Conservation (phyloP, 2,113 vertebrate species). For the Oreochromis aureus region DNA sequence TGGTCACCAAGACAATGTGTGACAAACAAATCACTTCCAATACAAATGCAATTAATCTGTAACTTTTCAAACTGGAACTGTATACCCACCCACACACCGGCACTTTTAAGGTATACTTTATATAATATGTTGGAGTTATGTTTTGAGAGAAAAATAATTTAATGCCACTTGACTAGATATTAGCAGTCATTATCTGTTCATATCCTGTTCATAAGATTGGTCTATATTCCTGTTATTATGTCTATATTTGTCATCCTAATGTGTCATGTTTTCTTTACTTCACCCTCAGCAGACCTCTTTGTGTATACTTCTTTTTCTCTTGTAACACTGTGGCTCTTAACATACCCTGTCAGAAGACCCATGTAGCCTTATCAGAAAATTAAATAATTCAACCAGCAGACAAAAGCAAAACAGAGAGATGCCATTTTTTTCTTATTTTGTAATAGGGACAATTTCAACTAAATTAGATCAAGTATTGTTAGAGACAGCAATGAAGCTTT, state of each 20-base stretch:
- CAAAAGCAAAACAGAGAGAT: not conserved
- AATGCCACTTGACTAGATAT: not conserved
- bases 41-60: not conserved
- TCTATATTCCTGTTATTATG: not conserved
- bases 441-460: not conserved
- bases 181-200: not conserved
- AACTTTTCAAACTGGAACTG: not conserved
- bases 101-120: accelerated
- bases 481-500: not conserved
- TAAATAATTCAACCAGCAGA: not conserved
- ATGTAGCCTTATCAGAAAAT: not conserved
- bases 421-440: not conserved
- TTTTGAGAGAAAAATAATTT: not conserved
- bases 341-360: not conserved
- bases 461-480: constrained; percentile 37
- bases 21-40: not conserved
- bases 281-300: not conserved
- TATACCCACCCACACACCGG: not conserved
- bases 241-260: not conserved
- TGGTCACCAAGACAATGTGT: accelerated
- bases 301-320: not conserved
- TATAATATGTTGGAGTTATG: not conserved
- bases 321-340: not conserved
- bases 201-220: not conserved
- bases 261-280: not conserved